Conservation (phyloP, 2,113 vertebrate genomes). For the Istiophorus platypterus region DNA sequence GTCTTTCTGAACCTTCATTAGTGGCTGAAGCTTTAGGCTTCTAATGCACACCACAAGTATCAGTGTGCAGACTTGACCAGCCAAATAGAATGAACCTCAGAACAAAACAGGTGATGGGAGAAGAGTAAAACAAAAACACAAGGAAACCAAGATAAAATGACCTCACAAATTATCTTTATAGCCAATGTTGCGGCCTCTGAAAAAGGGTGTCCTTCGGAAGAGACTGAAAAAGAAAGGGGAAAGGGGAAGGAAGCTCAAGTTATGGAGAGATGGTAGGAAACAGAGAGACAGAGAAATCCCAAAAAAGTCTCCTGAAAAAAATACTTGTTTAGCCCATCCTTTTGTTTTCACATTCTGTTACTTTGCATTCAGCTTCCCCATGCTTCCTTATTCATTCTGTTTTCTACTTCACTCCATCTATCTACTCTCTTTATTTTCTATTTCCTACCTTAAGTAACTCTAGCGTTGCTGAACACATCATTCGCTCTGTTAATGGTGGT, state of each 20-base stretch:
- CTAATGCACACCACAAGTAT: slow-evolving; percentile 49
- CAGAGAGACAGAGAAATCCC: slow-evolving; percentile 6
- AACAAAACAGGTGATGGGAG: slow-evolving; percentile 37
- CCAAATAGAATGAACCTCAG: slow-evolving; percentile 53
- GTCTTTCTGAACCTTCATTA: slow-evolving; percentile 77
- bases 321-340: neutral
- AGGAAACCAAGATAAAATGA: slow-evolving; percentile 17
- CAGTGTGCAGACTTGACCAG: slow-evolving; percentile 60
- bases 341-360: slow-evolving; percentile 44
- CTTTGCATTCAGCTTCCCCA: slow-evolving; percentile 25
- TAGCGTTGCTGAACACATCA: slow-evolving; percentile 51
- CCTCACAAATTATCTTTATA: slow-evolving; percentile 50
- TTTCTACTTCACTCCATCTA: slow-evolving; percentile 34
- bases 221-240: slow-evolving; percentile 8
- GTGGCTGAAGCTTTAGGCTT: slow-evolving; percentile 60
- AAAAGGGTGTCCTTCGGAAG: slow-evolving; percentile 23
- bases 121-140: neutral
- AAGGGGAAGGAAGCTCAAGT: slow-evolving; percentile 8
- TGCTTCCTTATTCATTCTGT: slow-evolving; percentile 35
- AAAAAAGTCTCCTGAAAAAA: slow-evolving; percentile 31
- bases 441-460: slow-evolving; percentile 36
- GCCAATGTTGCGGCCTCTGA: slow-evolving; percentile 39
- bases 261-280: neutral
- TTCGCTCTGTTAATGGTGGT: slow-evolving; percentile 54
- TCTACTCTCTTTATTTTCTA: slow-evolving; percentile 12